Percentiles rank a stretch among this genome's conserved stretches.
These are phyloP conservation scores for Daktulosphaira vitifoliae DNA, from an alignment of 1,140 invertebrate species.

Conservation along the genomic window DNA sequence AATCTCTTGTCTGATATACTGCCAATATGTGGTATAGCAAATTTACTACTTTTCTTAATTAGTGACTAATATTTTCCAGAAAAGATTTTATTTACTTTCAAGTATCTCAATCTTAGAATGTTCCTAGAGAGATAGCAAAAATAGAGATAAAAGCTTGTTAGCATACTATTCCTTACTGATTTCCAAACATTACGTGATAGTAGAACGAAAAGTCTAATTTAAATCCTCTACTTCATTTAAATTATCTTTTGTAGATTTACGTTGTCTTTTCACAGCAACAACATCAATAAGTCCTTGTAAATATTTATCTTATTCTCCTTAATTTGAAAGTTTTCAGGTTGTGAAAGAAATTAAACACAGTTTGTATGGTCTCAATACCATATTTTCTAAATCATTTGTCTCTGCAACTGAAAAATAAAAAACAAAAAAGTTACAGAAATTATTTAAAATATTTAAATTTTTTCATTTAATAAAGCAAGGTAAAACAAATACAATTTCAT, in stretches of 20 bases:
- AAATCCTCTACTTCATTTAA: conserved; percentile 1
- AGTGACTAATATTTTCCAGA: not conserved
- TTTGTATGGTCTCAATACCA: not conserved
- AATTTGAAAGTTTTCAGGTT: conserved; percentile 2
- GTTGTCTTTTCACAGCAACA: conserved; percentile 5
- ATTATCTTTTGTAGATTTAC: not conserved
- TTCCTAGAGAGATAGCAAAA: not conserved
- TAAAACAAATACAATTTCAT: no score
- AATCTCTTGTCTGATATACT: not conserved
- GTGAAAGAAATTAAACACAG: conserved; percentile 1
- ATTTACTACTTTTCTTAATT: not conserved
- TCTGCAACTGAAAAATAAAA: not conserved
- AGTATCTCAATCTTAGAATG: not conserved
- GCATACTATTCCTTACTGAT: no score
- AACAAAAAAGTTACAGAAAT: no score
- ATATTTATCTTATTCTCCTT: conserved; percentile 2
- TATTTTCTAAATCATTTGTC: not conserved
- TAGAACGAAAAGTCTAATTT: conserved; percentile 1
- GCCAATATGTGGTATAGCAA: no score
- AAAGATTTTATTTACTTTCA: not conserved
- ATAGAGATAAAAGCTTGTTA: no score
- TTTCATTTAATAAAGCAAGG: no score
- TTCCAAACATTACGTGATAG: no score
- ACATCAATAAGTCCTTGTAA: not conserved
- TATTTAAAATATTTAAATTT: no score